Evolutionary conservation across 2,113 vertebrate genomes (phyloP).

Genomic region (Ursus arctos): DNA sequence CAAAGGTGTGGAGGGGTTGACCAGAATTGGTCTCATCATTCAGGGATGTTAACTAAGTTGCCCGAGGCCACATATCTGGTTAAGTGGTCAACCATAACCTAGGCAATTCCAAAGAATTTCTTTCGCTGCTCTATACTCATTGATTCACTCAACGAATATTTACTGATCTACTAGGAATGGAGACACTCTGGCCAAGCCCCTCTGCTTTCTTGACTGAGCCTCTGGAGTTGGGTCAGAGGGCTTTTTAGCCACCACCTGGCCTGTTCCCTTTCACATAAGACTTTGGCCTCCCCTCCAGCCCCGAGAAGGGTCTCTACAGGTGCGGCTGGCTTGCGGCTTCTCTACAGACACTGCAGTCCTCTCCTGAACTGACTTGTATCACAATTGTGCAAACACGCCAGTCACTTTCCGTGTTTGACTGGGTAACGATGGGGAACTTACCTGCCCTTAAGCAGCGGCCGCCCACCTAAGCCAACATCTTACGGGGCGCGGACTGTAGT

Average conservation of each 20-base stretch:
- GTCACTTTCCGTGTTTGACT: not conserved
- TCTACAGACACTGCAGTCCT: not conserved
- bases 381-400: not conserved
- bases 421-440: not conserved
- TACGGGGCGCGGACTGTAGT: not conserved
- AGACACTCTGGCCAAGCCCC: fast-evolving
- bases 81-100: not conserved
- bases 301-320: not conserved
- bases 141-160: not conserved
- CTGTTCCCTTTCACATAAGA: not conserved
- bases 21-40: not conserved
- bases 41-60: slow-evolving; percentile 24
- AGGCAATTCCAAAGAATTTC: not conserved
- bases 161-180: not conserved
- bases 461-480: not conserved
- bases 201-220: not conserved
- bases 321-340: not conserved
- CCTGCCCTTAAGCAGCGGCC: not conserved
- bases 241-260: not conserved
- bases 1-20: not conserved
- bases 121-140: not conserved
- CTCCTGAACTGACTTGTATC: not conserved
- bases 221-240: not conserved
- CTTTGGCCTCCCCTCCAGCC: not conserved
- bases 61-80: not conserved